Base-by-base conservation (phyloP, 2,888 invertebrate species). In the Drosophila colorata region DNA sequence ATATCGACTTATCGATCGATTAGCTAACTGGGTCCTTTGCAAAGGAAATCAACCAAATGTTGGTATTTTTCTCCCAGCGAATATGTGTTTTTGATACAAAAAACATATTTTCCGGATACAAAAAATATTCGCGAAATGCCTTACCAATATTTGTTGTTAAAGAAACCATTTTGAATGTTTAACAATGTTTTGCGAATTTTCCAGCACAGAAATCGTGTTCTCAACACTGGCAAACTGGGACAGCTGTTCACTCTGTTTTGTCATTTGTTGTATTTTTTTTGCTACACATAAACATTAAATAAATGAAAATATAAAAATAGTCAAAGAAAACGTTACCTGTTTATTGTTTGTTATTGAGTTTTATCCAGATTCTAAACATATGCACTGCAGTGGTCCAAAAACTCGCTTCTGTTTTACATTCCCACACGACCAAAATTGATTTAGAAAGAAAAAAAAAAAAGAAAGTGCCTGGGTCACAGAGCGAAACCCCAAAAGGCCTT, bases 401-500 rank as follows among this genome's bases (percentile, higher is more conserved):
- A 72, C 46, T 44, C 25, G 40, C 57, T 51, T 35, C 47, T 47
- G 40, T 64, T 58, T 14, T 7, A 72, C 68, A 68, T 60, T 76
- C 47, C 55, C 40, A 44, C 49, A 68, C 47, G 44, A 14, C 31
- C 60, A 60, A 75, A 75, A 76, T 76, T 75, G 60, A 75, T 56
- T 69, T 60, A 53, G 41, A 71, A 46, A 43, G 55, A 79, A 79
- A 80, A 83, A 83, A 75, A 79, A 79, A 80, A 83, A 83, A 75
- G 78, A 85, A 82, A 86, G 80, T 85, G 74, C 66, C 73, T 52
- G 58, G 65, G 46, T 48, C 41, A 40, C 55, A 37, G 51, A 37
- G 60, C 49, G 41, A 61, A 61, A 72, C 65, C 52, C 51, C 11
- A 33, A 60, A 77, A 77, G 80, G 84, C 80, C 80, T 80, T 80